phyloP scores from a whole-genome alignment of 2,113 vertebrate genomes.

The Indri indri region DNA sequence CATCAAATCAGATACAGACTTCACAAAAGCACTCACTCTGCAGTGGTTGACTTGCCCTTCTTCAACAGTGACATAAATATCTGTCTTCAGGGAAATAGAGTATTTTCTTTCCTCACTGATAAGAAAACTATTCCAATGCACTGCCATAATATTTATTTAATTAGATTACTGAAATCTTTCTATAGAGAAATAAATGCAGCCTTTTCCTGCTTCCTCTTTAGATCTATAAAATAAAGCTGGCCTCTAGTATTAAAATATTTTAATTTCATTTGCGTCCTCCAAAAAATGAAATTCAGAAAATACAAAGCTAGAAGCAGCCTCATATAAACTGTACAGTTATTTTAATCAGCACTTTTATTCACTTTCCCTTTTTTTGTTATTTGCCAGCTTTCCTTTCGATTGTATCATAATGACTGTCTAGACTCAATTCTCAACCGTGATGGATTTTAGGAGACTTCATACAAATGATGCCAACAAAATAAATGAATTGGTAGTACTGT shows the following conservation, averaged over 20 bases:
- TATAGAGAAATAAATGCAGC: slow-evolving; percentile 26
- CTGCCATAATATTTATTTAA: slow-evolving; percentile 52
- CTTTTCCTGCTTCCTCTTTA: background rate
- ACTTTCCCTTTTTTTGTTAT: slow-evolving; percentile 4
- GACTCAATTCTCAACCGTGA: slow-evolving; percentile 44
- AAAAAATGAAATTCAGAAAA: slow-evolving; percentile 55
- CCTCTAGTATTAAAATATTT: slow-evolving; percentile 11
- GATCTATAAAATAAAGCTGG: slow-evolving; percentile 40
- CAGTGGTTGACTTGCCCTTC: slow-evolving; percentile 14
- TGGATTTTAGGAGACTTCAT: slow-evolving; percentile 51
- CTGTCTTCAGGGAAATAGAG: slow-evolving; percentile 20
- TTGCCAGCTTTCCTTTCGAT: slow-evolving; percentile 36
- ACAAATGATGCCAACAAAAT: slow-evolving; percentile 48
- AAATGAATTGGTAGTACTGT: slow-evolving; percentile 30
- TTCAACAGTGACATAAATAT: slow-evolving; percentile 23
- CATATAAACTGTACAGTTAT: slow-evolving; percentile 2
- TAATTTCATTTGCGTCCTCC: background rate
- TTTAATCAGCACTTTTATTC: slow-evolving; percentile 48
- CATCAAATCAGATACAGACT: slow-evolving; percentile 23
- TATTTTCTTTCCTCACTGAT: slow-evolving; percentile 13
- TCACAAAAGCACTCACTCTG: slow-evolving; percentile 3
- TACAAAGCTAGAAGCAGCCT: background rate
- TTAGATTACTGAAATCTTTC: slow-evolving; percentile 23
- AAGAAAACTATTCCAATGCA: slow-evolving; percentile 35
- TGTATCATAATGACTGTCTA: slow-evolving; percentile 59